Conservation (phyloP, 2,888 invertebrate species). For the Drosophila demipolita region DNA sequence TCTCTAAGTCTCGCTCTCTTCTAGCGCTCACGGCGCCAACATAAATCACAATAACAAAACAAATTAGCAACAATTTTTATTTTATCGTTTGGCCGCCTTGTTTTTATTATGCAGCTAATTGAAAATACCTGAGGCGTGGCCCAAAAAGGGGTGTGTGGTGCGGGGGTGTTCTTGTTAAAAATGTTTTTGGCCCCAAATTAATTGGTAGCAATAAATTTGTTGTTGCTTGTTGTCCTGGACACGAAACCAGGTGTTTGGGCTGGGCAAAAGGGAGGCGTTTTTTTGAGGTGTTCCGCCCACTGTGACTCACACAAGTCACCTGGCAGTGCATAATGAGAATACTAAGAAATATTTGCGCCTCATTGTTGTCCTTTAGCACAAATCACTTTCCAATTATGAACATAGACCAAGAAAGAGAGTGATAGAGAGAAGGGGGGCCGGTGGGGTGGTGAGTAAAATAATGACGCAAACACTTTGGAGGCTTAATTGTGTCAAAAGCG, state of each 20-base stretch:
- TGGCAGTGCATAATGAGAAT: conserved; percentile 44
- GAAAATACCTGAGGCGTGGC: conserved; percentile 58
- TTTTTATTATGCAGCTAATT: conserved; percentile 66
- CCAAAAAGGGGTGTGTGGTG: conserved; percentile 1
- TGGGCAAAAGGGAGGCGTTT: neutral
- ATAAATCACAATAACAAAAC: conserved; percentile 78
- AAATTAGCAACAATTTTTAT: conserved; percentile 68
- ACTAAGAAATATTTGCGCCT: conserved; percentile 1
- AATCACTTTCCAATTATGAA: conserved; percentile 75
- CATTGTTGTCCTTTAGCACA: conserved; percentile 35
- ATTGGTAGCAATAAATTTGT: conserved; percentile 73
- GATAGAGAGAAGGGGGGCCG: neutral
- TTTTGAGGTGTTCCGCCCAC: conserved; percentile 35
- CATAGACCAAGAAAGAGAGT: neutral
- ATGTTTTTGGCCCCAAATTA: conserved; percentile 65
- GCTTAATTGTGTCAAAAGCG: conserved; percentile 81
- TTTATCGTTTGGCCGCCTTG: conserved; percentile 52
- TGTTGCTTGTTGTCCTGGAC: conserved; percentile 53
- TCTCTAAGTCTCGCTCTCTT: neutral
- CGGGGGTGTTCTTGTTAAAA: conserved; percentile 45
- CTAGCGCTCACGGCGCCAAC: conserved; percentile 22
- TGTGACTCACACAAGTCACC: conserved; percentile 44
- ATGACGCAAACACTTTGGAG: conserved; percentile 59
- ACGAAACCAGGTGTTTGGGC: conserved; percentile 19
- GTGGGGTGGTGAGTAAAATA: conserved; percentile 28